These are phyloP conservation scores for Parazoanthus atlanticus DNA, from an alignment of 92 coral and sea anemone genomes.

Conservation along the genomic window DNA sequence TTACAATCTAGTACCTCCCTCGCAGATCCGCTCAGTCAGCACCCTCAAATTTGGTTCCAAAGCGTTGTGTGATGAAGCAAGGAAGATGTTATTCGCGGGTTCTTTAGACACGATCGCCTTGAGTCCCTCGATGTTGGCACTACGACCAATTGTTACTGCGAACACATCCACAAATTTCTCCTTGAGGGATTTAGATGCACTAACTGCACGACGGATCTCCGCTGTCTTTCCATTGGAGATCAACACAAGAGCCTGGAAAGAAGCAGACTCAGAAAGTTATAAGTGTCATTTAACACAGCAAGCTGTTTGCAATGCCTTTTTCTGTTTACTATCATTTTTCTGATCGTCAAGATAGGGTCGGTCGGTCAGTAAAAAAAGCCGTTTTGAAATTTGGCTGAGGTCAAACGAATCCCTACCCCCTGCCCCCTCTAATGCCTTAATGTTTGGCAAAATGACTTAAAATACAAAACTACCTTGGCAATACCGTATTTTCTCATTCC, in stretches of 20 bases:
- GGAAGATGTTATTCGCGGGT: constrained; percentile 4
- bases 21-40: constrained; percentile 20
- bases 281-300: too few species aligned
- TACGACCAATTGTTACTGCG: constrained; percentile 13
- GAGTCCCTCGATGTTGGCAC: background rate
- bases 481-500: constrained; percentile 33
- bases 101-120: constrained; percentile 29
- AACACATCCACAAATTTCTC: background rate
- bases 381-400: too few species aligned
- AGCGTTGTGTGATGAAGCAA: constrained; percentile 34
- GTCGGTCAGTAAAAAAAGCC: too few species aligned
- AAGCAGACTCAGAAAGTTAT: background rate
- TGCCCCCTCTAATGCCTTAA: too few species aligned
- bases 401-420: too few species aligned
- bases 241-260: constrained; percentile 7
- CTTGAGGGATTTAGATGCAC: constrained; percentile 15
- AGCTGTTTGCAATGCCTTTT: too few species aligned
- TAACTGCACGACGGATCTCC: background rate
- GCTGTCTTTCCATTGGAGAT: constrained; percentile 6
- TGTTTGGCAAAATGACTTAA: too few species aligned
- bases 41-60: constrained; percentile 25
- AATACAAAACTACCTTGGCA: background rate
- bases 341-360: too few species aligned
- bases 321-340: too few species aligned
- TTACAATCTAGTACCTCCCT: constrained; percentile 14